Evolutionary conservation across 2,888 invertebrate species (phyloP).

Genomic region (Lithophane socia): DNA sequence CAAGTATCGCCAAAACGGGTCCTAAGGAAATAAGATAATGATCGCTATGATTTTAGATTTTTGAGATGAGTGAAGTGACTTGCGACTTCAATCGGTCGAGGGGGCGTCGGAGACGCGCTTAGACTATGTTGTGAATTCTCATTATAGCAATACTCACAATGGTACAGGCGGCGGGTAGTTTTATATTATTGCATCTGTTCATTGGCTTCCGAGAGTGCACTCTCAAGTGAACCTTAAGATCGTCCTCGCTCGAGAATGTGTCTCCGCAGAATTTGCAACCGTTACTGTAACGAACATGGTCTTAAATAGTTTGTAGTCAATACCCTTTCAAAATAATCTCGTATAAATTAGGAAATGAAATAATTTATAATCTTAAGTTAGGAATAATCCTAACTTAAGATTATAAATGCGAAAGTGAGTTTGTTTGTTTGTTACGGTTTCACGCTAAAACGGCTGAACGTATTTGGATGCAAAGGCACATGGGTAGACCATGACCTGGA

Average conservation of each 20-base stretch:
- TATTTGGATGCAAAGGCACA: no score
- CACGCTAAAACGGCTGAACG: no score
- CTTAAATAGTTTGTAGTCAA: background rate
- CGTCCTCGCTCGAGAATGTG: slow-evolving; percentile 56
- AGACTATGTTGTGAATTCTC: background rate
- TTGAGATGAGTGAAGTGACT: background rate
- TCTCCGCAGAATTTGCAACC: slow-evolving; percentile 70
- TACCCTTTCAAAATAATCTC: background rate
- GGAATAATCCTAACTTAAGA: background rate
- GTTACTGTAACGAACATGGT: slow-evolving; percentile 56
- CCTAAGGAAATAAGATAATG: background rate
- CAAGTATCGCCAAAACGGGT: background rate
- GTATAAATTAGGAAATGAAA: no score
- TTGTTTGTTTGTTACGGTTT: no score
- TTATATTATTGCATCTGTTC: slow-evolving; percentile 34
- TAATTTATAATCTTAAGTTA: no score
- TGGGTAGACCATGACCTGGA: no score
- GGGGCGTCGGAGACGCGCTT: background rate
- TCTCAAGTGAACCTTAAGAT: slow-evolving; percentile 59
- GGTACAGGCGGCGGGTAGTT: slow-evolving; percentile 65
- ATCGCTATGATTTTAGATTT: background rate
- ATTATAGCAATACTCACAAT: slow-evolving; percentile 62
- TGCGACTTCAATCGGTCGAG: background rate
- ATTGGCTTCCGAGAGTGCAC: slow-evolving; percentile 54
- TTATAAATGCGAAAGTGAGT: no score